Base-by-base conservation (phyloP, 2,888 invertebrate species). In the Anthrax anthrax region DNA sequence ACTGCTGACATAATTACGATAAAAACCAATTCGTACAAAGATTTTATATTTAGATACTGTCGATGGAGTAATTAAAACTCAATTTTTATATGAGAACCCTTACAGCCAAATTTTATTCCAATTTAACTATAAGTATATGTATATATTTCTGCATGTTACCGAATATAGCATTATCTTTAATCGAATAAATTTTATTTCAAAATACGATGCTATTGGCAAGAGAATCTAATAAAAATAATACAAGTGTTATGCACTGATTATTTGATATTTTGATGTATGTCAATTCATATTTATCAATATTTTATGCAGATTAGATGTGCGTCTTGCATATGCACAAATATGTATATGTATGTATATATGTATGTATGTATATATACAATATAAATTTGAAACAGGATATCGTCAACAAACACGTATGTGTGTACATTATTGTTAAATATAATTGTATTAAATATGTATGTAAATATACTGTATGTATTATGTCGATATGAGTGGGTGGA, bases 51-150 rank as follows among this genome's bases (percentile, higher is more conserved):
- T 23, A 10, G 65, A 66, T 64, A 66, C 61, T 66, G 66, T 65
- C 65, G 62, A 61, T 65, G 59, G 60, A 65, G 66, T 65, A 65
- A 65, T 65, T 65, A 65, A 66, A 65, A 57, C 58, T 62, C 65
- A 63, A 65, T 66, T 65, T 65, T 65, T 32, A 32, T 29, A 29
- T 23, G 23, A 23, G 23, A 6, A 29, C 9, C 10, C 29, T 32
- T 32, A 12, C 3, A 32, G 29, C 6, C 3, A 32, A 32, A 32
- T 32, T 4, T 32, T 4, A 23, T 23, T 23, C 8, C 8, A 4
- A 23, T n/a, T n/a, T n/a, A n/a, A n/a, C n/a, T n/a, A n/a, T n/a
- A n/a, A n/a, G n/a, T n/a, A n/a, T n/a, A n/a, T n/a, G n/a, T n/a
- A n/a, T n/a, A n/a, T n/a, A n/a, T n/a, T n/a, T n/a, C n/a, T 19